Percentiles rank a stretch among this genome's conserved stretches.
phyloP scores from a whole-genome alignment of 2,797 vertebrate species.

The Enteromius viviparus region DNA sequence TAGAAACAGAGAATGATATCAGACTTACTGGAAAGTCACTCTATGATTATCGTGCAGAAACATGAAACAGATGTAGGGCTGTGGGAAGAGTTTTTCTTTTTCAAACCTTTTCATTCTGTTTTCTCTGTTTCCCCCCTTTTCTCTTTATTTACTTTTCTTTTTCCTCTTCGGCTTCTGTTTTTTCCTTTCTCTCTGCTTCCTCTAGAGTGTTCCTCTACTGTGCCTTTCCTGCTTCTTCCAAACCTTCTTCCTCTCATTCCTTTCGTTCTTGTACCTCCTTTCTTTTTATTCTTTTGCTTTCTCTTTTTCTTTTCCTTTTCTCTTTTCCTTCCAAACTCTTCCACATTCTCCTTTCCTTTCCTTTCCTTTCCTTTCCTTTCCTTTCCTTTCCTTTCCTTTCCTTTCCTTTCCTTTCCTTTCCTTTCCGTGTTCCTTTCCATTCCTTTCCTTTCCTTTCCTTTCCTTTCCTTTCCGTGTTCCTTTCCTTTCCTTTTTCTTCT shows the following conservation, averaged over 20 bases:
- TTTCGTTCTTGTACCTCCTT: too few relatives aligned
- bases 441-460: not conserved
- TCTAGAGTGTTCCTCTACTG: not conserved
- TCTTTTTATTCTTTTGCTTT: too few relatives aligned
- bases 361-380: not conserved
- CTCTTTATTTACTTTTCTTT: not conserved
- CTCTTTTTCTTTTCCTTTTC: too few relatives aligned
- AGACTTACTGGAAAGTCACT: not conserved
- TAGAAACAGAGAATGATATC: conserved; percentile 26
- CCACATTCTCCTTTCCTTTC: not conserved
- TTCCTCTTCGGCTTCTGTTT: not conserved
- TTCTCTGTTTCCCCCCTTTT: not conserved
- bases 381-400: not conserved
- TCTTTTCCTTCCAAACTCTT: too few relatives aligned
- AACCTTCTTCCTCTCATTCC: not conserved
- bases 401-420: not conserved
- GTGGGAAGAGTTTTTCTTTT: not conserved
- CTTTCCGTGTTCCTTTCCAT: too few relatives aligned
- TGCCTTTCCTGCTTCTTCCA: not conserved
- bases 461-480: too few relatives aligned
- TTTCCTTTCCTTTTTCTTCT: not conserved
- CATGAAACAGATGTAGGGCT: not conserved
- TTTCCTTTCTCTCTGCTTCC: not conserved
- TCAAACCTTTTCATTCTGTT: not conserved
- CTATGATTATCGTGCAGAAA: not conserved